These are phyloP conservation scores for Polydrusus cervinus DNA, from an alignment of 2,888 invertebrate genomes.

Conservation along the genomic window DNA sequence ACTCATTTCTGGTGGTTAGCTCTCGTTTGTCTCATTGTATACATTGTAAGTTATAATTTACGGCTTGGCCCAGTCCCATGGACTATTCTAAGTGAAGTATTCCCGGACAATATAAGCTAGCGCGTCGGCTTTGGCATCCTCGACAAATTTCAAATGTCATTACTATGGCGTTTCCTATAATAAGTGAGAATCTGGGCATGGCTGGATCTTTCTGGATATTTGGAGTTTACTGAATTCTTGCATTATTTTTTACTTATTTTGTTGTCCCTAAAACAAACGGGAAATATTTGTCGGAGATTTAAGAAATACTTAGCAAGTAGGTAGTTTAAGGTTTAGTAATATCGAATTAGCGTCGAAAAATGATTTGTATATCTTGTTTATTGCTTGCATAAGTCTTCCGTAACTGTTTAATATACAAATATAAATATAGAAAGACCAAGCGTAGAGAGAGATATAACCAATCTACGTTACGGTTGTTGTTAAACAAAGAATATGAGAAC, in stretches of 20 bases:
- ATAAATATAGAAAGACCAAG: no score
- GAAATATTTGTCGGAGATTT: constrained; percentile 58
- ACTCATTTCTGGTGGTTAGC: constrained; percentile 79
- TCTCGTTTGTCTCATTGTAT: constrained; percentile 79
- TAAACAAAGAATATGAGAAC: no score
- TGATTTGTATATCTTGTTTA: no score
- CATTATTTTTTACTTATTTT: constrained; percentile 56
- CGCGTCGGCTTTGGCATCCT: constrained; percentile 73
- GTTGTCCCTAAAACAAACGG: constrained; percentile 62
- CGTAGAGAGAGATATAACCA: no score
- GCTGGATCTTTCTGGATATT: constrained; percentile 60
- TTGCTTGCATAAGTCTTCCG: no score
- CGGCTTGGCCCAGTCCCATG: constrained; percentile 85
- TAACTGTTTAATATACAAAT: no score
- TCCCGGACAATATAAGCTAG: constrained; percentile 82
- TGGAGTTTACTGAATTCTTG: constrained; percentile 52
- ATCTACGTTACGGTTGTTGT: no score
- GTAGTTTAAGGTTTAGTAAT: not conserved
- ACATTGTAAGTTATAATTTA: constrained; percentile 81
- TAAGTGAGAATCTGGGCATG: constrained; percentile 57
- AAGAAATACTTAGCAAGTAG: constrained; percentile 50
- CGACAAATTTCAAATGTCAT: constrained; percentile 54
- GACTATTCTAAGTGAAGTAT: constrained; percentile 88
- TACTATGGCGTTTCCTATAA: constrained; percentile 59
- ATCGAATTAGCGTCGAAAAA: not conserved